Conservation (phyloP, 2,888 invertebrate species). For the Chrysolina haemoptera region DNA sequence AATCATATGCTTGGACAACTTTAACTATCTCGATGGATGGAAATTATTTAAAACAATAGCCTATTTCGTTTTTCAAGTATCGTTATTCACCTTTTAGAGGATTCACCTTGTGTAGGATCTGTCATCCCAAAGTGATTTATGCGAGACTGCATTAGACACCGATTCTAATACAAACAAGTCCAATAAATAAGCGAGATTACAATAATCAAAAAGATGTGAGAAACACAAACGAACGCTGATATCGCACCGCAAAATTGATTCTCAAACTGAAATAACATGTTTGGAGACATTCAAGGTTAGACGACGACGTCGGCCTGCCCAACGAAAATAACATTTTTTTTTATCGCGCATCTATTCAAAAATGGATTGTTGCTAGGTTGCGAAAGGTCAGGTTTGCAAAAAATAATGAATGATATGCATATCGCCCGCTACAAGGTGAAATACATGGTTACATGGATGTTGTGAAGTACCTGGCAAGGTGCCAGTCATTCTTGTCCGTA, state of each 20-base stretch:
- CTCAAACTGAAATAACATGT: conserved; percentile 18
- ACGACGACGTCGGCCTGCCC: neutral
- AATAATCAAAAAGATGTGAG: neutral
- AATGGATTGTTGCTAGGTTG: conserved; percentile 38
- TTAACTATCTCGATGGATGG: too few relatives aligned
- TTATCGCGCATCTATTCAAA: conserved; percentile 18
- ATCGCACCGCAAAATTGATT: conserved; percentile 1
- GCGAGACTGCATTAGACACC: neutral
- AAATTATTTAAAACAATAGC: too few relatives aligned
- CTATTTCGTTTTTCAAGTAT: too few relatives aligned
- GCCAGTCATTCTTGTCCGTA: conserved; percentile 1
- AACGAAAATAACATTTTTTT: conserved; percentile 29
- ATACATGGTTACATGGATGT: neutral
- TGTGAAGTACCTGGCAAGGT: conserved; percentile 3
- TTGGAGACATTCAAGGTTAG: conserved; percentile 30
- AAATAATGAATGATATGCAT: conserved; percentile 18
- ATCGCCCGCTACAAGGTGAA: conserved; percentile 25
- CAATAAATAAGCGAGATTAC: neutral
- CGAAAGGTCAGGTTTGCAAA: conserved; percentile 40
- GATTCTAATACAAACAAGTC: neutral
- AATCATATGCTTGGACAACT: too few relatives aligned
- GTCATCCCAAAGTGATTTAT: neutral
- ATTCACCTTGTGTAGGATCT: neutral
- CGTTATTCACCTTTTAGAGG: neutral
- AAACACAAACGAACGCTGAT: neutral